These are phyloP conservation scores for Hapalemur alaotrensis DNA, from an alignment of 2,797 vertebrate genomes.

Conservation along the genomic window DNA sequence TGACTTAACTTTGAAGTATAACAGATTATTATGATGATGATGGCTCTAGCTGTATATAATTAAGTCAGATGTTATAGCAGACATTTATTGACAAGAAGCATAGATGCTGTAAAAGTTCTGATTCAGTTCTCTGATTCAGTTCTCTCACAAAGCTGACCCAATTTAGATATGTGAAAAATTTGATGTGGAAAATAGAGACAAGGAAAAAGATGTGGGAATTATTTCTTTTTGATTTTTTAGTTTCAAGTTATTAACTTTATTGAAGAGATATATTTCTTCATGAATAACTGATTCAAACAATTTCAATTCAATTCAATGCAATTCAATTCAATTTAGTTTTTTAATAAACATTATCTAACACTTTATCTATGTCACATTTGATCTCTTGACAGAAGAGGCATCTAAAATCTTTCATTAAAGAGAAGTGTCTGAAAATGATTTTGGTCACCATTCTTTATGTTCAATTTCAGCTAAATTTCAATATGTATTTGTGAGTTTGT, in stretches of 20 bases:
- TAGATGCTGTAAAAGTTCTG: not conserved
- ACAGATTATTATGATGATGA: not conserved
- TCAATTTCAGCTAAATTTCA: not conserved
- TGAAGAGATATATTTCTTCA: not conserved
- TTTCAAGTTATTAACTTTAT: not conserved
- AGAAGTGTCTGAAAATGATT: not conserved
- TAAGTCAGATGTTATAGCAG: not conserved
- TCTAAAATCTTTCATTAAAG: not conserved
- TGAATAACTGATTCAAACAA: not conserved
- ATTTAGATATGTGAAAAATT: not conserved
- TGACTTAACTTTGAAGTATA: not conserved
- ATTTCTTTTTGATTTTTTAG: not conserved
- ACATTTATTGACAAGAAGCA: not conserved
- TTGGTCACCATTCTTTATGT: not conserved
- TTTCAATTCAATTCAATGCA: not conserved
- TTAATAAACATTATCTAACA: not conserved
- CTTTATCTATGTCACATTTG: not conserved
- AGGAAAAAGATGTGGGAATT: not conserved
- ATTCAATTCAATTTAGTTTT: not conserved
- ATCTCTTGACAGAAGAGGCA: not conserved
- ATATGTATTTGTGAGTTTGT: not conserved
- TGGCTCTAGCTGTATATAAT: not conserved
- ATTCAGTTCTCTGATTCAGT: not conserved
- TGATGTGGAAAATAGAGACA: not conserved
- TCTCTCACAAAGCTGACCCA: not conserved